Evolutionary conservation across 1,140 invertebrate species (phyloP), one percentile per base, ranked within the genome.

Genomic region (Formica selysi): DNA sequence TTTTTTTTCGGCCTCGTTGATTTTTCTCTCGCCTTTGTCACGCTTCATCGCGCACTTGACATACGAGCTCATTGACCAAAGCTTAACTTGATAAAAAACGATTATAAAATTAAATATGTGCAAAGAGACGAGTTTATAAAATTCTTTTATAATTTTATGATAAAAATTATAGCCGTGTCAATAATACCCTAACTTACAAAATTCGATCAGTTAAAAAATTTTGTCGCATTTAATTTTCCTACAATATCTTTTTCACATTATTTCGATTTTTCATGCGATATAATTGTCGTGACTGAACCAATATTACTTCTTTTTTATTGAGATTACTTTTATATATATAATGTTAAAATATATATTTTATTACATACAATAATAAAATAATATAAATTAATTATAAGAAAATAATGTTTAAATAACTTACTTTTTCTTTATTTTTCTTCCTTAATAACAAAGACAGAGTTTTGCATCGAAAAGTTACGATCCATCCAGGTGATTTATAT

Each of bases 11-110:
- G 32, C 61, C 19, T 85, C 32, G n/a, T 67, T 48, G 29, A 54
- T 44, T 78, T 78, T 44, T 64, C 26, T 26, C 8, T 79, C 26
- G 19, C 36, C n/a, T 85, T 85, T 76, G 48, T 65, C 26, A 78
- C 16, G 74, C 48, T 41, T 57, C 32, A 8, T 36, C 44, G 65
- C 64, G 10, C 32, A 80, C 32, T 36, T 80, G 76, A 68, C 65
- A 57, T 36, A 70, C 64, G 48, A 79, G 29, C 78, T 29, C 32
- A 32, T 57, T 80, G 78, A 80, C 64, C 64, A 16, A 16, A 70
- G 78, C 44, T 41, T 80, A 80, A 80, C 57, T 80, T 10, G 78
- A 29, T 68, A 54, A 44, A 79, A 79, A 67, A 79, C 41, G 13
- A 3, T 22, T 32, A 6, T 54, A 51, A 36, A 68, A 8, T 2